phyloP scores from a whole-genome alignment of 2,888 invertebrate species.

The Drosophila basisetae region DNA sequence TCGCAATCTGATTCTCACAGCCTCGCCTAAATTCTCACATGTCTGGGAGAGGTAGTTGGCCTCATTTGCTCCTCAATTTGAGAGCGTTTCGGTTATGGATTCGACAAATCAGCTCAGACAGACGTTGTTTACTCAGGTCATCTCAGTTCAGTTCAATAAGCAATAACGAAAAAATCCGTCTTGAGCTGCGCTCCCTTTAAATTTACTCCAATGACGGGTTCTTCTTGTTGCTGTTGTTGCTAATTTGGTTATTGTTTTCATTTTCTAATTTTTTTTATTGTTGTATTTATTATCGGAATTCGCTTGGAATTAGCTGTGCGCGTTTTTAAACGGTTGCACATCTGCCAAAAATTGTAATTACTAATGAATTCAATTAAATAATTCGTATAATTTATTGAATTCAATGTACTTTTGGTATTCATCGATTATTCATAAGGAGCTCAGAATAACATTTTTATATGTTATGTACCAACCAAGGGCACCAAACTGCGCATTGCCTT shows the following conservation, averaged over 20 bases:
- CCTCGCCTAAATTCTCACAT: slow-evolving; percentile 59
- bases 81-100: slow-evolving; percentile 39
- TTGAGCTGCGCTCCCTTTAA: slow-evolving; percentile 61
- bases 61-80: slow-evolving; percentile 54
- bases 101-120: slow-evolving; percentile 31
- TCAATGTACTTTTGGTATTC: slow-evolving; percentile 42
- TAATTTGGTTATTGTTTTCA: slow-evolving; percentile 56
- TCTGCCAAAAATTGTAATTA: slow-evolving; percentile 61
- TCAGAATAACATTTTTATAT: not conserved
- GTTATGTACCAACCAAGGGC: slow-evolving; percentile 33
- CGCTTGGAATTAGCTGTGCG: slow-evolving; percentile 32
- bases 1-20: slow-evolving; percentile 51
- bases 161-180: slow-evolving; percentile 19
- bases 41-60: slow-evolving; percentile 60
- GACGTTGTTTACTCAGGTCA: slow-evolving; percentile 22
- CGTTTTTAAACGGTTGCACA: slow-evolving; percentile 49
- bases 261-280: slow-evolving; percentile 26
- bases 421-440: slow-evolving; percentile 21
- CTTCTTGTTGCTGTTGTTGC: slow-evolving; percentile 40
- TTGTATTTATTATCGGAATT: slow-evolving; percentile 29
- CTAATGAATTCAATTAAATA: slow-evolving; percentile 69
- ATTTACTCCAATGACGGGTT: slow-evolving; percentile 66
- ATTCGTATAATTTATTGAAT: slow-evolving; percentile 50
- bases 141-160: slow-evolving; percentile 64
- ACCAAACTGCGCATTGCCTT: slow-evolving; percentile 8